A percentile compares a stretch with the other conserved stretches of the same genome.
These are phyloP conservation scores for Coecobrya sp. DNA, from an alignment of 2,888 invertebrate species.

Conservation along the genomic window DNA sequence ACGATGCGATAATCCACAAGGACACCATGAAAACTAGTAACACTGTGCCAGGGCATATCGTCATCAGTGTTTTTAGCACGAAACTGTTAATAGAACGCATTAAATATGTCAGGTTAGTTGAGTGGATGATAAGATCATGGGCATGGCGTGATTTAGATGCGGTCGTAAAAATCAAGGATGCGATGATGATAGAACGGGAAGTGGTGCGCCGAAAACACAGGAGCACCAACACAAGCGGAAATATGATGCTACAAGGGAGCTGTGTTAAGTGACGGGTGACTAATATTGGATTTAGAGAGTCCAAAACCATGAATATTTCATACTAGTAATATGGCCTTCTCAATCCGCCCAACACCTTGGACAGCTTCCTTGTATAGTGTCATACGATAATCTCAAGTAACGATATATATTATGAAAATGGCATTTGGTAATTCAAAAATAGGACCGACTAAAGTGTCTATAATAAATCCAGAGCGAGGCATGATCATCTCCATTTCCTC, in stretches of 20 bases:
- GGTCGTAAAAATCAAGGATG: slow-evolving; percentile 49
- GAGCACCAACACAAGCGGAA: no score
- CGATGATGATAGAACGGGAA: not conserved
- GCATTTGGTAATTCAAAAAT: slow-evolving; percentile 56
- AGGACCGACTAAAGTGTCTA: not conserved
- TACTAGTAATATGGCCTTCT: no score
- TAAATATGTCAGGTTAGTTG: not conserved
- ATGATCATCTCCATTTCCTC: no score
- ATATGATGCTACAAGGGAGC: no score
- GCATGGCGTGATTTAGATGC: not conserved
- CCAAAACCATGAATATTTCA: no score
- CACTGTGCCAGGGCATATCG: slow-evolving; percentile 96
- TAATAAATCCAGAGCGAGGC: not conserved
- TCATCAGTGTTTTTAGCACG: slow-evolving; percentile 99
- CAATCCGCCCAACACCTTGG: not conserved
- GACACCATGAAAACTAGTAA: slow-evolving; percentile 99
- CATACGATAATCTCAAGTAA: no score
- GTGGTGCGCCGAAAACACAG: no score
- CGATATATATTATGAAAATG: slow-evolving; percentile 41
- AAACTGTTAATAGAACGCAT: slow-evolving; percentile 89
- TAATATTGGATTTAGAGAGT: no score
- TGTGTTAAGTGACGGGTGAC: no score
- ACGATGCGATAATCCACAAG: slow-evolving; percentile 99
- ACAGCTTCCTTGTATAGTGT: no score
- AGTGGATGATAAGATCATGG: slow-evolving; percentile 1